These are phyloP conservation scores for Tetragonula clypearis DNA, from an alignment of 1,140 invertebrate species.

Conservation along the genomic window DNA sequence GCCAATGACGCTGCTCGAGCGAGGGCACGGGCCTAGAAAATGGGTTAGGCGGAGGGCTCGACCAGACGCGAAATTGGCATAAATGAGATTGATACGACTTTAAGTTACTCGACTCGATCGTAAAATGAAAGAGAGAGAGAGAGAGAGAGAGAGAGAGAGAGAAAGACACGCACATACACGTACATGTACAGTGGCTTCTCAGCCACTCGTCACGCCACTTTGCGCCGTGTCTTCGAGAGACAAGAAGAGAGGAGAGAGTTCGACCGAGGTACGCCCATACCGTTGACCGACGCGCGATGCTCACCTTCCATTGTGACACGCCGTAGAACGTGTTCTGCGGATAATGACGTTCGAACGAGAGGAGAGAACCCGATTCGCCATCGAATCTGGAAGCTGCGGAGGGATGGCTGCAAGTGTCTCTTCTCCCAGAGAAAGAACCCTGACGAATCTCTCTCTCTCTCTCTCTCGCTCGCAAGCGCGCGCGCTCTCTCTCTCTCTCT, in stretches of 20 bases:
- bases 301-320: constrained; percentile 58
- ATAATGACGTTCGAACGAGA: constrained; percentile 58
- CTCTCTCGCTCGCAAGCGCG: too few species aligned
- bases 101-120: constrained; percentile 75
- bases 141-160: constrained; percentile 2
- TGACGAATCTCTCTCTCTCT: background rate
- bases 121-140: constrained; percentile 4
- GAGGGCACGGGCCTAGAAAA: constrained; percentile 27
- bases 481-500: background rate
- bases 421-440: background rate
- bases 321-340: constrained; percentile 58
- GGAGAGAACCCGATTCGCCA: background rate
- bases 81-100: constrained; percentile 82
- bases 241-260: constrained; percentile 23
- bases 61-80: constrained; percentile 79
- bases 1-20: constrained; percentile 50
- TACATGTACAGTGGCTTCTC: too few species aligned
- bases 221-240: constrained; percentile 56
- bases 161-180: too few species aligned
- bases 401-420: constrained; percentile 18
- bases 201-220: constrained; percentile 78
- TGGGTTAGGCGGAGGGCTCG: constrained; percentile 50
- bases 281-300: constrained; percentile 60
- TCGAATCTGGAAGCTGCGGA: constrained; percentile 1
- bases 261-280: constrained; percentile 62